Percentiles rank a stretch among this genome's conserved stretches.
Evolutionary conservation across 2,113 vertebrate species (phyloP).

Genomic region (Lates calcarifer): DNA sequence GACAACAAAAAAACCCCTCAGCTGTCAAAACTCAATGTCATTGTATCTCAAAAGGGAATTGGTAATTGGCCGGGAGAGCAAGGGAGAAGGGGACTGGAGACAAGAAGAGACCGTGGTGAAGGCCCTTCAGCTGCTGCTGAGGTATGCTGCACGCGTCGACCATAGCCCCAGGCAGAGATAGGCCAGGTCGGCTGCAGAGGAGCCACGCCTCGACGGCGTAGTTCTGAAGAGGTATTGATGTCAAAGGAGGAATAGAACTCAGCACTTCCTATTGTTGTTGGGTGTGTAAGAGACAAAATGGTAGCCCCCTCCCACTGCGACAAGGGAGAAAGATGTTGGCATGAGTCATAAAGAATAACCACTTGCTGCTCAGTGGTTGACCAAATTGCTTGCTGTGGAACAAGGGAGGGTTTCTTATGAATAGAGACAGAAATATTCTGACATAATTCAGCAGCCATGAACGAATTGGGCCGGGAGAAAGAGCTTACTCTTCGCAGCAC

Average conservation of each 20-base stretch:
- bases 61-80: conserved; percentile 70
- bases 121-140: conserved; percentile 49
- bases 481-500: conserved; percentile 21
- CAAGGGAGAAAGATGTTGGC: conserved; percentile 12
- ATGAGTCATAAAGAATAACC: conserved; percentile 65
- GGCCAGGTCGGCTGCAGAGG: conserved; percentile 37
- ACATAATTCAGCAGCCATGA: conserved; percentile 35
- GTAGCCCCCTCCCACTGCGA: conserved; percentile 14
- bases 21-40: conserved; percentile 79
- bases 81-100: conserved; percentile 28
- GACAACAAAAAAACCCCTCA: conserved; percentile 43
- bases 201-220: conserved; percentile 32
- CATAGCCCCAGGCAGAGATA: conserved; percentile 58
- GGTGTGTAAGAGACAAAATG: conserved; percentile 59
- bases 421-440: conserved; percentile 45
- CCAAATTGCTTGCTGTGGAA: conserved; percentile 47
- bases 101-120: conserved; percentile 12
- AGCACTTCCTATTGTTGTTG: conserved; percentile 61
- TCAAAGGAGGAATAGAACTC: conserved; percentile 64
- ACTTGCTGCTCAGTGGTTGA: conserved; percentile 51
- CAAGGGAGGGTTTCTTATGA: conserved; percentile 23
- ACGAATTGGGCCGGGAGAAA: conserved; percentile 20
- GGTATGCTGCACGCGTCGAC: conserved; percentile 53
- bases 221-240: conserved; percentile 66
- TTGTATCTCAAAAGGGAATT: conserved; percentile 69